Base-by-base conservation (phyloP, 2,888 invertebrate species). In the Poecilobothrus nobilitatus region DNA sequence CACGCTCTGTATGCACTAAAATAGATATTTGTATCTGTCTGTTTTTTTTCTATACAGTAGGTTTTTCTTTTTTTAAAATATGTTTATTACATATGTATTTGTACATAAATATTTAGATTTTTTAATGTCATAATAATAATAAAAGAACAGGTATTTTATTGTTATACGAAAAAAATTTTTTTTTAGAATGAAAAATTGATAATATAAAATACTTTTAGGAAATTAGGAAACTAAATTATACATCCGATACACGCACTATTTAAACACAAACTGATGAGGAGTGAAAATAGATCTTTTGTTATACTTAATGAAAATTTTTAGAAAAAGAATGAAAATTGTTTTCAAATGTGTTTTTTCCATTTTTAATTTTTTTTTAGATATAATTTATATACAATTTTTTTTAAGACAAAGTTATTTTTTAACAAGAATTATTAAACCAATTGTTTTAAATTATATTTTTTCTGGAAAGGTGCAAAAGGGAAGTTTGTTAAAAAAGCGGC, bases 211-310 rank as follows among this genome's bases (percentile, higher is more conserved):
- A 53, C 53, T 53, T 18, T 53, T 18, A 53, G 53, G 41, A 53
- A 53, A 53, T 53, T 12, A n/a, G 15, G 15, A 53, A n/a, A 53
- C 9, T 12, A 53, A 18, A 12, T 12, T 53, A 53, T 53, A 53
- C 53, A 53, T 15, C 53, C 53, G 53, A 53, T 53, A 53, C 53
- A 53, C 53, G 53, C 53, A 53, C 53, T 53, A 53, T 53, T 18
- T 18, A 53, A 53, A 53, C 18, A 53, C 53, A 53, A 53, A 53
- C 53, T 53, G 53, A 53, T 53, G 53, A 53, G 53, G 53, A 15
- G 53, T 53, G 53, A 53, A 53, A 53, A 53, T 53, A 27, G 53
- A 53, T 53, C 15, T 53, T 53, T 53, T 53, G 18, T 53, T 53
- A 18, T 53, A 53, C 53, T 18, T 53, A 12, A 53, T 53, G n/a